Percentiles rank a stretch among this genome's conserved stretches.
Evolutionary conservation across 2,797 vertebrate genomes (phyloP).

Genomic region (Typhlichthys subterraneus): DNA sequence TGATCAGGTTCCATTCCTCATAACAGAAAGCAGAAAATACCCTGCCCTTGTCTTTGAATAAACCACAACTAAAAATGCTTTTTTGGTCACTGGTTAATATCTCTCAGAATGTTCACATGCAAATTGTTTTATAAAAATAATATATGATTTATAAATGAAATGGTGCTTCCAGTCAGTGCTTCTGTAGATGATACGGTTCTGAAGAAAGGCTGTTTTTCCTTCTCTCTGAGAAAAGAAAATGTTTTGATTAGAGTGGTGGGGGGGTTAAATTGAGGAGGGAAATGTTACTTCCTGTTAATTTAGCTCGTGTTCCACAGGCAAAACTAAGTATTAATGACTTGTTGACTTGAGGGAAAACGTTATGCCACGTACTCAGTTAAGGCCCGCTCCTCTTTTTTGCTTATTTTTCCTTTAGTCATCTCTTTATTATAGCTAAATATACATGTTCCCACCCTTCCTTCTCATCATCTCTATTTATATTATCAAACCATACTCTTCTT

Average conservation of each 20-base stretch:
- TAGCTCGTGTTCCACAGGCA: slow-evolving; percentile 6
- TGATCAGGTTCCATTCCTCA: too few relatives aligned
- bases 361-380: slow-evolving; percentile 20
- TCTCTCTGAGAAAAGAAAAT: slow-evolving; percentile 13
- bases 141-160: too few relatives aligned
- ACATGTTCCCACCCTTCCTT: not conserved
- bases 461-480: not conserved
- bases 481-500: not conserved
- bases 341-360: slow-evolving; percentile 28
- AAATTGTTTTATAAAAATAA: too few relatives aligned
- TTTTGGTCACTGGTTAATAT: too few relatives aligned
- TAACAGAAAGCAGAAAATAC: too few relatives aligned
- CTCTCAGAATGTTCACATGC: too few relatives aligned
- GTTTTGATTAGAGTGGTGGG: slow-evolving; percentile 9
- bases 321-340: slow-evolving; percentile 29
- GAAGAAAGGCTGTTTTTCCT: too few relatives aligned
- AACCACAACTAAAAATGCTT: too few relatives aligned
- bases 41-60: too few relatives aligned
- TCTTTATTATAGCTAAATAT: slow-evolving; percentile 2
- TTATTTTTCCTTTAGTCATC: not conserved
- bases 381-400: slow-evolving; percentile 16
- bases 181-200: not conserved
- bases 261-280: slow-evolving; percentile 19
- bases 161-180: too few relatives aligned
- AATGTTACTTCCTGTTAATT: slow-evolving; percentile 28